phyloP scores from a whole-genome alignment of 2,113 vertebrate genomes.

The Seriola quinqueradiata region DNA sequence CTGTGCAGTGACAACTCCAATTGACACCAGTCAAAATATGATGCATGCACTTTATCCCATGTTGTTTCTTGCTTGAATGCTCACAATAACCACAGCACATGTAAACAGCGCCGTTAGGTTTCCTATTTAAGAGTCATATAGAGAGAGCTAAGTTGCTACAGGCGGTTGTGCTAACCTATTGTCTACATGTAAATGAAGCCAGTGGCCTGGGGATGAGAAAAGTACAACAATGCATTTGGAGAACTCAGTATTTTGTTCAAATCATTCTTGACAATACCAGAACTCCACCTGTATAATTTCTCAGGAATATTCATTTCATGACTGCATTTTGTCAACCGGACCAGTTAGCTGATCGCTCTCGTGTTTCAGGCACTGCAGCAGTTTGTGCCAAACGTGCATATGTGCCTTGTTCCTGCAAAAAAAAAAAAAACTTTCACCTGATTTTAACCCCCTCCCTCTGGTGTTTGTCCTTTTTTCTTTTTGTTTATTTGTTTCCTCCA shows the following conservation, averaged over 20 bases:
- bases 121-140: not conserved
- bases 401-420: not conserved
- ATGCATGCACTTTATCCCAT: not conserved
- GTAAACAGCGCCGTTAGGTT: slow-evolving; percentile 22
- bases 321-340: not conserved
- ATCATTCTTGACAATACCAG: slow-evolving; percentile 15
- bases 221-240: slow-evolving; percentile 4
- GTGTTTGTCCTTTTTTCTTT: not conserved
- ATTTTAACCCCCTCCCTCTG: not conserved
- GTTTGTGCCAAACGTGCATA: slow-evolving; percentile 10
- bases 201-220: slow-evolving; percentile 10
- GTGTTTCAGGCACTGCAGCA: slow-evolving; percentile 39
- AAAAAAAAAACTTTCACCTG: slow-evolving; percentile 1
- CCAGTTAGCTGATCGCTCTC: slow-evolving; percentile 41
- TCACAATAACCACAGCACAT: not conserved
- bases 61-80: not conserved
- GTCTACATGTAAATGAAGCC: slow-evolving; percentile 12
- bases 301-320: slow-evolving; percentile 58
- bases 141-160: not conserved
- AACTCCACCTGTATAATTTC: slow-evolving; percentile 39
- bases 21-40: not conserved
- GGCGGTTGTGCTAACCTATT: not conserved
- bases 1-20: not conserved
- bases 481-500: slow-evolving; percentile 68
- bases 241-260: not conserved